Evolutionary conservation across 2,797 vertebrate genomes (phyloP), one percentile per base, ranked within the genome.

Genomic region (Anguilla marmorata): DNA sequence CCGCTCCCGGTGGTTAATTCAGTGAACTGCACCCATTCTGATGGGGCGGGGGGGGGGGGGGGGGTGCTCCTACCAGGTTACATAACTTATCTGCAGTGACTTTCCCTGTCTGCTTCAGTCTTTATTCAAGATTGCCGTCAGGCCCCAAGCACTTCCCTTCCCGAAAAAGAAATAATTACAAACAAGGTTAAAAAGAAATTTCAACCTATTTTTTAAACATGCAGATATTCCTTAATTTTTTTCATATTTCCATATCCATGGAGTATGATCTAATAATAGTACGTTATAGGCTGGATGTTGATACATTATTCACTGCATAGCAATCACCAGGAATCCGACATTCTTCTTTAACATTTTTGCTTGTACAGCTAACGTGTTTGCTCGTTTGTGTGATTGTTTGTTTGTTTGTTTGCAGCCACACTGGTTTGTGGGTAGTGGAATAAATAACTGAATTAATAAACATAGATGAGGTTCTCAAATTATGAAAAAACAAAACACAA

Each of bases 71-170:
- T 79, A 86, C 86, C 84, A 80, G 85, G 90, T 91, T 90, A 92
- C 87, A 86, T 91, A 90, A 90, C 87, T 87, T 88, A 88, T 90
- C 90, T 91, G 90, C 90, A 90, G 90, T 85, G 87, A 89, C 87
- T 87, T 84, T 90, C 58, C 74, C 33, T 88, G 76, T 86, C 87
- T 88, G 87, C 80, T 87, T 90, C 66, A 89, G 45, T 56, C 60
- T 87, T 82, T 90, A 60, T 88, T 87, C 41, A 88, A 63, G 82
- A 58, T 69, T 88, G 63, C 52, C 87, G 30, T 4, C 60, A 60
- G 11, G 48, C 21, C 24, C 12, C 58, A 24, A 63, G 27, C 41
- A 30, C 24, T 37, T 87, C 41, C 11, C 33, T 33, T 27, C 45
- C 45, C 24, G 14, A 87, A 88, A 85, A 60, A 24, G 50, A 72